Conservation (phyloP, 2,888 invertebrate species). For the Loripinus fragilis region DNA sequence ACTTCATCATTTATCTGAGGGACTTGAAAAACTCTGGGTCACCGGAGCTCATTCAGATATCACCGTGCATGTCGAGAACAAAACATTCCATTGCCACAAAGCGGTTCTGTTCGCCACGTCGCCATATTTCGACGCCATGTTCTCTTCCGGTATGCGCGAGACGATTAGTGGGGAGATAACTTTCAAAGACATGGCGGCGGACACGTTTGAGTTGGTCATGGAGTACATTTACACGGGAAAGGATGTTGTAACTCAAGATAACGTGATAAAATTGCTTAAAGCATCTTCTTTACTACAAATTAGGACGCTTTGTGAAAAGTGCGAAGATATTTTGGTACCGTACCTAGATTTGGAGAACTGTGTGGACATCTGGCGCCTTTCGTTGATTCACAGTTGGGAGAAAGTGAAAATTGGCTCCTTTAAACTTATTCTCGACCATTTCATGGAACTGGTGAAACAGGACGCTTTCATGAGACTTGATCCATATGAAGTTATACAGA, state of each 20-base stretch:
- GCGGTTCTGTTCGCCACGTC: slow-evolving; percentile 76
- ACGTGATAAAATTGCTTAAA: slow-evolving; percentile 89
- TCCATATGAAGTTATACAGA: slow-evolving; percentile 84
- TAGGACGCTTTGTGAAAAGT: slow-evolving; percentile 90
- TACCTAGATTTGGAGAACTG: slow-evolving; percentile 88
- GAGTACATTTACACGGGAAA: slow-evolving; percentile 92
- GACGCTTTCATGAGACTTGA: slow-evolving; percentile 83
- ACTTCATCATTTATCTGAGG: slow-evolving; percentile 60
- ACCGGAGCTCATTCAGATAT: slow-evolving; percentile 72
- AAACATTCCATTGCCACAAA: slow-evolving; percentile 74
- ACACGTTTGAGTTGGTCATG: slow-evolving; percentile 90
- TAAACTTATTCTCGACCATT: slow-evolving; percentile 81
- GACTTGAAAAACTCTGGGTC: slow-evolving; percentile 62
- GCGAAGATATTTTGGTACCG: slow-evolving; percentile 89
- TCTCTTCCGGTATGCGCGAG: slow-evolving; percentile 76
- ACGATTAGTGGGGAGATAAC: slow-evolving; percentile 71
- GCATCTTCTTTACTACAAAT: slow-evolving; percentile 94
- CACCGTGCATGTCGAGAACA: slow-evolving; percentile 72
- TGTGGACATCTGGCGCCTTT: slow-evolving; percentile 85
- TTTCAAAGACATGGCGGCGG: slow-evolving; percentile 86
- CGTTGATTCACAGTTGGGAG: slow-evolving; percentile 84
- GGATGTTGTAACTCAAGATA: slow-evolving; percentile 89
- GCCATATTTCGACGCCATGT: slow-evolving; percentile 78
- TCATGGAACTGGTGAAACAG: slow-evolving; percentile 70
- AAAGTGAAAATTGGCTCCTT: slow-evolving; percentile 84